Evolutionary conservation across 92 coral and sea anemone species (phyloP), one percentile per base, ranked within the genome.

Genomic region (Phenganax subtilis): DNA sequence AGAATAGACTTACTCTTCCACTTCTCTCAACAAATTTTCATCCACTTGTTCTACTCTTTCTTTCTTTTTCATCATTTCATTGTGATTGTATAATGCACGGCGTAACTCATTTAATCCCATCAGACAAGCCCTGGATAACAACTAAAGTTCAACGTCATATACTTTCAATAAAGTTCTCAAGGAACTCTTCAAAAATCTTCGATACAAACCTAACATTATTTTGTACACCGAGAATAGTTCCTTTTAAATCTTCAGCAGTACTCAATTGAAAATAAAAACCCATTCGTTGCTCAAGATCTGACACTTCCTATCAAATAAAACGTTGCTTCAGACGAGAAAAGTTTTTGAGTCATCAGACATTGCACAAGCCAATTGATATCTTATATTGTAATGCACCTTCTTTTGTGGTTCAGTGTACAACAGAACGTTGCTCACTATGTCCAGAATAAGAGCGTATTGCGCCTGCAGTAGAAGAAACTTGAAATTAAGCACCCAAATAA

Each of bases 321-420:
- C 47, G 47, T 37, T 37, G 47, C 47, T 37, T 37, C 47, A 37
- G 47, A 37, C 25, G 25, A 20, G 25, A 37, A 37, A 37, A 37
- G 47, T 37, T 5, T 37, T 37, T 37, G 47, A 37, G 5, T 37
- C 47, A 37, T 37, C 47, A 37, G 47, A 37, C 2, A 37, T 37
- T 65, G 71, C 2, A 15, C 71, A 1, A 17, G 20, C 2, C 11
- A 31, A n/a, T 12, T 8, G 2, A n/a, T 52, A 54, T 53, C 6
- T 53, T n/a, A 7, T 25, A 54, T 54, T 25, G 74, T 69, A 69
- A 61, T 85, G 61, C 51, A 92, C 99, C 97, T 96, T 96, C 87
- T 96, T 92, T 85, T 96, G 92, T 17, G 99, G 99, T 81, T 96
- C 99, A 54, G 99, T 96, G 86, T 92, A 96, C 85, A 96, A 74